phyloP scores from a whole-genome alignment of 1,140 invertebrate genomes.

The Calephelis nemesis region DNA sequence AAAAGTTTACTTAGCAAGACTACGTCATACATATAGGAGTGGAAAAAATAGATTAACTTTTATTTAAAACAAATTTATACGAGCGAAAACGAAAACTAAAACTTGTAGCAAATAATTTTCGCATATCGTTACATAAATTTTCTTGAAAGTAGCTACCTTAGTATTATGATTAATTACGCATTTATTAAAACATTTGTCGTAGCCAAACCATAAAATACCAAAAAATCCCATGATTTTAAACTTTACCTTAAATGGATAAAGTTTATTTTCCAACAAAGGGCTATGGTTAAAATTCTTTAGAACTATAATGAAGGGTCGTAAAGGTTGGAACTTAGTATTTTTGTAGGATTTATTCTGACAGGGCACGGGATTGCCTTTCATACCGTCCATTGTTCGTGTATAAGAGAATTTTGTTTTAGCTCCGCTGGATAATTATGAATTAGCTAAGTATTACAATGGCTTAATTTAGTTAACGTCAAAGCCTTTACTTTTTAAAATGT shows the following conservation, averaged over 20 bases:
- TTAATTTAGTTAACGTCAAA: neutral
- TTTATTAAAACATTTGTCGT: slow-evolving; percentile 58
- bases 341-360: slow-evolving; percentile 66
- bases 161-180: slow-evolving; percentile 49
- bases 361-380: slow-evolving; percentile 67
- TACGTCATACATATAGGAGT: too few species aligned
- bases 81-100: too few species aligned
- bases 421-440: slow-evolving; percentile 30
- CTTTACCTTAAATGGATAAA: slow-evolving; percentile 24
- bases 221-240: slow-evolving; percentile 1
- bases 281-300: slow-evolving; percentile 19
- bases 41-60: too few species aligned
- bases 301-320: slow-evolving; percentile 38
- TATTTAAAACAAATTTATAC: too few species aligned
- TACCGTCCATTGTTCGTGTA: slow-evolving; percentile 53
- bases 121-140: slow-evolving; percentile 13
- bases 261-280: slow-evolving; percentile 23
- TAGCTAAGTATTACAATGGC: slow-evolving; percentile 9
- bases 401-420: slow-evolving; percentile 46
- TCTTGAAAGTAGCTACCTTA: slow-evolving; percentile 19
- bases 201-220: slow-evolving; percentile 4
- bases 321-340: slow-evolving; percentile 64
- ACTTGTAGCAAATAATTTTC: neutral
- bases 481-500: neutral
- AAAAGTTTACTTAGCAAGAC: too few species aligned